Evolutionary conservation across 1,140 invertebrate genomes (phyloP).

Genomic region (Brachionus sp.): DNA sequence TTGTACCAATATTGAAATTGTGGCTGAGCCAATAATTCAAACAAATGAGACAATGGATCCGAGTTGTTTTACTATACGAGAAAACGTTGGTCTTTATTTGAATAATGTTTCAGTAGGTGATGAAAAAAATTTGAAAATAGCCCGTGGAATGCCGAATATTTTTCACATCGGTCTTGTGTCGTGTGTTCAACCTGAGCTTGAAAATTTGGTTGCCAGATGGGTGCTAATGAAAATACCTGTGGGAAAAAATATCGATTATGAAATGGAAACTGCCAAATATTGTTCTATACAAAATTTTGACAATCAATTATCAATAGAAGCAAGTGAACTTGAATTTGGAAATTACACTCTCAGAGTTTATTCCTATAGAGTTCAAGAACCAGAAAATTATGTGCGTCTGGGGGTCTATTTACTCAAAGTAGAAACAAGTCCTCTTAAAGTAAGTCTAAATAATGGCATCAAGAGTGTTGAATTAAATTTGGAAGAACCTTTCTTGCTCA

Average conservation of each 20-base stretch:
- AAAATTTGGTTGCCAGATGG: not conserved
- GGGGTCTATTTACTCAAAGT: not conserved
- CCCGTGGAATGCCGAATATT: not conserved
- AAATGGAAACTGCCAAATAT: not conserved
- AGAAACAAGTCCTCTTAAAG: not conserved
- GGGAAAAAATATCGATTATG: not conserved
- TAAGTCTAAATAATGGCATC: not conserved
- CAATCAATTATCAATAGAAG: not conserved
- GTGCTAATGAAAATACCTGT: not conserved
- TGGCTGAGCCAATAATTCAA: not conserved
- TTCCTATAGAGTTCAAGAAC: not conserved
- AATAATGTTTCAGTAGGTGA: not conserved
- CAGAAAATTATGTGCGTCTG: constrained; percentile 11
- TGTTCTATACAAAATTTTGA: not conserved
- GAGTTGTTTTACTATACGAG: not conserved
- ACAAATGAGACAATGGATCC: not conserved
- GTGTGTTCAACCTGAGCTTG: not conserved
- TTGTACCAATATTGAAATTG: not conserved
- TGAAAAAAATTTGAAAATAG: not conserved
- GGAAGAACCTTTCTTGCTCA: not conserved
- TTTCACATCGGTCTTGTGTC: not conserved
- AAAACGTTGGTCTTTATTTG: not conserved
- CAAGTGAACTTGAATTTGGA: constrained; percentile 1
- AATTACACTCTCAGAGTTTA: not conserved
- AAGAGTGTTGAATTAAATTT: constrained; percentile 10